Conservation (phyloP, 2,113 vertebrate species). For the cattle (Bos taurus) region ARS-UCD2.0 NC_037332.1:114592001-114592500, state of each 20-base stretch:
- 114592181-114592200: neutral
- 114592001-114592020: neutral
- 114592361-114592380: neutral
- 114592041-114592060: neutral
- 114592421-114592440: neutral
- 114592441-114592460: fast-evolving
- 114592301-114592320: neutral
- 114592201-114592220: neutral
- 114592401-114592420: neutral
- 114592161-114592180: neutral
- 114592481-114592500: neutral
- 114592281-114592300: neutral
- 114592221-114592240: neutral
- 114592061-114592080: neutral
- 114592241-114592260: neutral
- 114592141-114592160: neutral
- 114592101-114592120: neutral
- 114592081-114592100: neutral
- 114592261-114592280: neutral
- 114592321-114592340: neutral
- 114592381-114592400: neutral
- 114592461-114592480: neutral
- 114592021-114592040: neutral
- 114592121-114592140: neutral
- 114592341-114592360: neutral